These are phyloP conservation scores for Hoplostethus atlanticus DNA, from an alignment of 2,797 vertebrate genomes.

Conservation along the genomic window DNA sequence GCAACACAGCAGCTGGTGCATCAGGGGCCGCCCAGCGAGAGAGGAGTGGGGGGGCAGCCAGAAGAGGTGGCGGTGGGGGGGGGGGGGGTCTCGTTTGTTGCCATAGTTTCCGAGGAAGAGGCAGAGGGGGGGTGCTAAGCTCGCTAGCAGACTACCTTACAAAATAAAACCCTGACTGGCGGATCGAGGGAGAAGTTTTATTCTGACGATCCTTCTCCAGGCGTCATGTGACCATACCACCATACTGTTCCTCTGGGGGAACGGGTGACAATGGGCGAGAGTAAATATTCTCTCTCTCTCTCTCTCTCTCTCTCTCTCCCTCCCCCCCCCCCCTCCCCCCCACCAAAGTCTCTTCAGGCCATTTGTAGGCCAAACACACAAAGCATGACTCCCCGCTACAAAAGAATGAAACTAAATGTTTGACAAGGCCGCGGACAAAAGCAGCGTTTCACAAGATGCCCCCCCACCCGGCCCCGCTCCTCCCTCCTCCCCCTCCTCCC, in stretches of 20 bases:
- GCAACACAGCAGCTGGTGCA: constrained; percentile 85
- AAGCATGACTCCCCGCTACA: constrained; percentile 63
- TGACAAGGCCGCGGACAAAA: constrained; percentile 75
- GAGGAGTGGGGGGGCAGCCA: constrained; percentile 49
- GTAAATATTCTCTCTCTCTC: constrained; percentile 30
- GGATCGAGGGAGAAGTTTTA: constrained; percentile 42
- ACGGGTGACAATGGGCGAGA: constrained; percentile 12
- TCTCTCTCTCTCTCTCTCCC: constrained; percentile 5
- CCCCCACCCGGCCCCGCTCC: constrained; percentile 20
- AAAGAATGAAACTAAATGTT: constrained; percentile 77
- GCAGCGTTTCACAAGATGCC: constrained; percentile 63
- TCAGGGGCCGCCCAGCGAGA: constrained; percentile 69
- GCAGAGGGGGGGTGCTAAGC: constrained; percentile 61
- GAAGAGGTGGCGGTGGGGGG: constrained; percentile 54
- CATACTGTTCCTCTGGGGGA: constrained; percentile 26
- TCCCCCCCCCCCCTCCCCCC: constrained; percentile 12
- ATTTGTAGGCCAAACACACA: constrained; percentile 70
- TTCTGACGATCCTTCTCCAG: background rate
- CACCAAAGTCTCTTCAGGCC: constrained; percentile 48
- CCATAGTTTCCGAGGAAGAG: constrained; percentile 76
- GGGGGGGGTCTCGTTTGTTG: constrained; percentile 73
- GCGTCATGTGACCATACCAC: constrained; percentile 22
- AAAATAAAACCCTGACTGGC: constrained; percentile 36
- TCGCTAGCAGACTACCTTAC: constrained; percentile 41
- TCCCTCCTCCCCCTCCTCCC: constrained; percentile 8